Base-by-base conservation (phyloP, 2,888 invertebrate genomes). In the Drosophila ezoana region DNA sequence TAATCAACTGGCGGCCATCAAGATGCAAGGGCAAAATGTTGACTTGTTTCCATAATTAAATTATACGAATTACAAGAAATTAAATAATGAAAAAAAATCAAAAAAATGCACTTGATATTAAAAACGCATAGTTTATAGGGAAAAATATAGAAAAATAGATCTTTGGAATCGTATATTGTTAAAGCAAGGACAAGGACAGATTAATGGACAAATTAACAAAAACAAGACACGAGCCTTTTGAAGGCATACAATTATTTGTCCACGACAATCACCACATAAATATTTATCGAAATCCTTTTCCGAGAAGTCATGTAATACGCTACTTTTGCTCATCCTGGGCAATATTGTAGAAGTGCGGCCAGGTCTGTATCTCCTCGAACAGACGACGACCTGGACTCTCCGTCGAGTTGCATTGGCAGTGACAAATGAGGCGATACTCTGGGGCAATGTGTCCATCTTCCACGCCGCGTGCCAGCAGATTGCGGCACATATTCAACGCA, bases 321-420 rank as follows among this genome's bases (percentile, higher is more conserved):
- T 51, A 23, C 45, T 66, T 48, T 8, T 47, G 48, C 4, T 48
- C 62, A 23, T 74, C 72, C 47, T 90, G 76, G 3, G 81, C 89
- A 6, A 90, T 72, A 44, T 87, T 81, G 51, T 73, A 82, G 68
- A 91, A 94, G 77, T 93, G 92, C 0, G 93, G 90, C 94, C 94
- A 94, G 0, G 92, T 92, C 82, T 94, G 91, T 14, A 94, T 93
- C 85, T 94, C 93, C 40, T 92, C 91, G 71, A 89, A 94, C 1
- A 94, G 82, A 40, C 86, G 87, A 13, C 89, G 85, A 1, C 94
- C 94, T 4, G 94, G 94, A 82, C 94, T 94, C 66, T 93, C 93
- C 4, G 91, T 93, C 0, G 93, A 90, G 38, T 91, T 88, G 68
- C 93, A 93, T 73, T 94, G 94, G 51, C 94, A 92, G 72, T 94